Conservation (phyloP, 2,888 invertebrate genomes). For the Pseudococcus jackbeardsleyi region DNA sequence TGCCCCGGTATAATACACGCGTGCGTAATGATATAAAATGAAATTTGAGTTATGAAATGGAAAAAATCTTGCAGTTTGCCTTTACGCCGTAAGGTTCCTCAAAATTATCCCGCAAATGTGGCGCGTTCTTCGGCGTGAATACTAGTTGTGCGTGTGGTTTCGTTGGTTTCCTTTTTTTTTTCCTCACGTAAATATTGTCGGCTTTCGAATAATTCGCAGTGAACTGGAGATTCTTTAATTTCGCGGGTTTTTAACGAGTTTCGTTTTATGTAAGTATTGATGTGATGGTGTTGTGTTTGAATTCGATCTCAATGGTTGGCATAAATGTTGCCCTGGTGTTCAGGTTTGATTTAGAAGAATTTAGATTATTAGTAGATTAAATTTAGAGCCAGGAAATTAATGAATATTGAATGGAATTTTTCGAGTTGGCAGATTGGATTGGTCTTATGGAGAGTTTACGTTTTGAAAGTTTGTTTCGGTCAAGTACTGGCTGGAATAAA, state of each 20-base stretch:
- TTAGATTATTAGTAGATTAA: background rate
- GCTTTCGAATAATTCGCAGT: background rate
- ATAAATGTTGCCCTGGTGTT: background rate
- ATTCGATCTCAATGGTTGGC: background rate
- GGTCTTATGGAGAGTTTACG: background rate
- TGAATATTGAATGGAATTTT: background rate
- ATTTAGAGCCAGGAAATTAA: background rate
- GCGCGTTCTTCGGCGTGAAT: conserved; percentile 27
- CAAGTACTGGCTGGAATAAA: background rate
- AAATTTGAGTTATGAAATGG: conserved; percentile 54
- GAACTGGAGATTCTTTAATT: background rate
- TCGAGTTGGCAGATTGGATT: background rate
- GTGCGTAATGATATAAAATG: conserved; percentile 55
- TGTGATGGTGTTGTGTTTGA: background rate
- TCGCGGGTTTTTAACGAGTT: background rate
- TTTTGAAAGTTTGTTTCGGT: background rate
- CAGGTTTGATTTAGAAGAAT: background rate
- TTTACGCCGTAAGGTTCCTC: conserved; percentile 48
- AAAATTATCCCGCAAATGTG: conserved; percentile 46
- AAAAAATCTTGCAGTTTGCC: conserved; percentile 56
- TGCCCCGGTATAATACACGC: conserved; percentile 11
- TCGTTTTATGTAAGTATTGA: background rate
- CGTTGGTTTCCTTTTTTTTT: background rate
- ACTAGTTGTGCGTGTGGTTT: background rate
- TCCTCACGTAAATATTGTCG: background rate